Conservation (phyloP, 2,888 invertebrate species). For the Pheosia gnoma region DNA sequence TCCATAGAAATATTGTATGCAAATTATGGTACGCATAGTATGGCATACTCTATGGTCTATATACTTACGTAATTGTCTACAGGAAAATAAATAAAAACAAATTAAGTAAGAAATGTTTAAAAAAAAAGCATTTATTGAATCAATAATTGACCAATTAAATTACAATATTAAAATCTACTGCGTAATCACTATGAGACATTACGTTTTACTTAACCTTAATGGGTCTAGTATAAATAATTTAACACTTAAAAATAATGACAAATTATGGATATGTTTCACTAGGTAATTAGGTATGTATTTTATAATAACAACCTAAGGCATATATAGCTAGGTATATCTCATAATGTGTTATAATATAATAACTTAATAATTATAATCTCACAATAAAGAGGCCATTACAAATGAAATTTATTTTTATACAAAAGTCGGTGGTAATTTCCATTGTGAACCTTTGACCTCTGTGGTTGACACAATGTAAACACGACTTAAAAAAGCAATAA, state of each 20-base stretch:
- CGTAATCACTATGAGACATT: background rate
- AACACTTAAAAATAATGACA: constrained; percentile 44
- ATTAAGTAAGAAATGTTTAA: too few species aligned
- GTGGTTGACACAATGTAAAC: background rate
- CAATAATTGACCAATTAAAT: background rate
- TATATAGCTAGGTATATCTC: background rate
- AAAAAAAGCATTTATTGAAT: constrained; percentile 16
- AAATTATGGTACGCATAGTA: too few species aligned
- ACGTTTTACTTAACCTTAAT: background rate
- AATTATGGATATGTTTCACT: background rate
- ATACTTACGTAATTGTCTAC: too few species aligned
- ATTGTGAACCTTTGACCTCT: background rate
- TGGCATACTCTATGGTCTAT: too few species aligned
- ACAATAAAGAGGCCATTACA: background rate
- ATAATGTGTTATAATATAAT: background rate
- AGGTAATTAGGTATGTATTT: background rate
- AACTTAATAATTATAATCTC: constrained; percentile 6
- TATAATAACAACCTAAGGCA: background rate
- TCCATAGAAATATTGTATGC: too few species aligned
- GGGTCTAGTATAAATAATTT: constrained; percentile 51
- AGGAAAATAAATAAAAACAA: too few species aligned
- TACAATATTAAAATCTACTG: background rate
- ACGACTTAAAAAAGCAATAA: background rate
- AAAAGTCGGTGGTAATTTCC: background rate
- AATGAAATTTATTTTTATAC: background rate